These are phyloP conservation scores for Sinosuthora webbiana DNA, from an alignment of 2,113 vertebrate species.

Conservation along the genomic window DNA sequence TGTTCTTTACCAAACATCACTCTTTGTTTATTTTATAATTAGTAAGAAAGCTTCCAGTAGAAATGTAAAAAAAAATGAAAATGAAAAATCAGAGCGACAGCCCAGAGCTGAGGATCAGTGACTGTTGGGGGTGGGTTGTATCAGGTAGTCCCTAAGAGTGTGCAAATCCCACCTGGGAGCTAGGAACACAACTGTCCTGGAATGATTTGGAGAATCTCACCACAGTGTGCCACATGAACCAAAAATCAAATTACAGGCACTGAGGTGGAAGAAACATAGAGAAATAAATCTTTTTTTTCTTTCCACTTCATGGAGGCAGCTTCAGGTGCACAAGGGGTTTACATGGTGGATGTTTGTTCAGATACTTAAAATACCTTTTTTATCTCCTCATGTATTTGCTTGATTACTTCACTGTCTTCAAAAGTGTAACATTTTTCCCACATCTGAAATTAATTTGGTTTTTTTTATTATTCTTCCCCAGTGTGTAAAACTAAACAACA, in stretches of 20 bases:
- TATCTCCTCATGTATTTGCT: neutral
- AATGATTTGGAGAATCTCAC: neutral
- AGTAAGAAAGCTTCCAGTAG: too few species aligned
- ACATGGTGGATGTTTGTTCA: neutral
- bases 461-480: conserved; percentile 24
- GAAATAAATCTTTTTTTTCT: neutral
- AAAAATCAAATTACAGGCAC: neutral
- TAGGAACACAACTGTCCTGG: neutral
- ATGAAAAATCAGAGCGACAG: too few species aligned
- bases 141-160: neutral
- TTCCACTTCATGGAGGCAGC: neutral
- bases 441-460: conserved; percentile 12
- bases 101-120: neutral
- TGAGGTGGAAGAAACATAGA: neutral
- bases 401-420: conserved; percentile 19
- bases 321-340: neutral
- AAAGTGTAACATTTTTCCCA: neutral
- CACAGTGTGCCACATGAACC: neutral
- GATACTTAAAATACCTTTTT: neutral
- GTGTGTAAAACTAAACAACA: neutral
- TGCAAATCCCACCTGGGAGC: neutral
- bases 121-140: neutral
- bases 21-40: too few species aligned
- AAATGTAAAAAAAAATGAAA: too few species aligned
- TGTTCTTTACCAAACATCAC: too few species aligned